Percentiles rank a stretch among this genome's conserved stretches.
Conservation (phyloP, 92 coral and sea anemone species). For the Blastomussa wellsi region DNA sequence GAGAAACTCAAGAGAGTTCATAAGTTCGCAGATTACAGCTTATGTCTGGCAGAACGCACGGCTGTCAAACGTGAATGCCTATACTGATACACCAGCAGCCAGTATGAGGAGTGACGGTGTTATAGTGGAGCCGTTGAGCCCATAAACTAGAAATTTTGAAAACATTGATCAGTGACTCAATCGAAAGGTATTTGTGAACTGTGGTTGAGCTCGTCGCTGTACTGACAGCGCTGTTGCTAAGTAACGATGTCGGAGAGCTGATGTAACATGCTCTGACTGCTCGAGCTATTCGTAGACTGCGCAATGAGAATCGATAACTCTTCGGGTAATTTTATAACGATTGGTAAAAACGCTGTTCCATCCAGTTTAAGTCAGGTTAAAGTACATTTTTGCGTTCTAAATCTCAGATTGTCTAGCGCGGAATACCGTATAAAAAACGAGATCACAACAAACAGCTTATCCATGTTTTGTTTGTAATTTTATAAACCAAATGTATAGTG, state of each 20-base stretch:
- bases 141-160: no score
- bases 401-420: neutral
- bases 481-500: neutral
- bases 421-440: neutral
- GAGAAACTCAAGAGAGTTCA: constrained; percentile 25
- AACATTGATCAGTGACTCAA: no score
- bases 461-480: neutral
- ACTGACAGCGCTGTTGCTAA: neutral
- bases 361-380: neutral
- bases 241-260: neutral
- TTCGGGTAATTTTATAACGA: neutral
- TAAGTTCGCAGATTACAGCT: constrained; percentile 49
- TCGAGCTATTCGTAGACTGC: neutral
- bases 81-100: neutral
- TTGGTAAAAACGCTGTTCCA: neutral
- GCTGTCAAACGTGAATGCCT: neutral
- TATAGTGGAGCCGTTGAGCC: no score
- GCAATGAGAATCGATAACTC: neutral
- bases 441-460: neutral
- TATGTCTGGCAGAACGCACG: constrained; percentile 13
- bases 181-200: no score
- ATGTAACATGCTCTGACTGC: neutral
- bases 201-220: neutral
- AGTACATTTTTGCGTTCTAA: neutral
- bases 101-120: neutral